Base-by-base conservation (phyloP, 2,888 invertebrate species). In the Hololepta plana region DNA sequence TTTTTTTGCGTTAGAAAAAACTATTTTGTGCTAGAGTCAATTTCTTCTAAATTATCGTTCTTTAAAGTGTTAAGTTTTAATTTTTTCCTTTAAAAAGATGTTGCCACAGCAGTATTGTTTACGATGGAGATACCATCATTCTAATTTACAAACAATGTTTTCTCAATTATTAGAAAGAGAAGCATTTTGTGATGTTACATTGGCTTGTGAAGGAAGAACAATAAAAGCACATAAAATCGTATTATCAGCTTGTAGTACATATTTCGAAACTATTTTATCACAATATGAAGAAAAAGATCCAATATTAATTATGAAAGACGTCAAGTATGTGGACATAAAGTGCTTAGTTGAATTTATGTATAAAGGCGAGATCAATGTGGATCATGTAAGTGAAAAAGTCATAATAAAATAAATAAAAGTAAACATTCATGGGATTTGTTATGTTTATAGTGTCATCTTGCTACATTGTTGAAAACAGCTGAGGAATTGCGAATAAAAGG, bases 271-370 rank as follows among this genome's bases (percentile, higher is more conserved):
- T 19, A 69, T 90, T 41, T 69, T 88, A 34, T 79, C 82, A 29
- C 74, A 77, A 44, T 74, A 74, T 52, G 72, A 72, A 49, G 77
- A 77, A 49, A 73, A 73, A 40, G 76, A 80, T 53, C 79, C 80
- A 26, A 77, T 81, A 40, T 70, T 81, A 37, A 80, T 81, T 39
- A 74, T 88, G 49, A 85, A 87, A 59, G 88, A 90, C 54, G 82
- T 88, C 34, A 76, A 82, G 50, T 88, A 82, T 47, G 72, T 80
- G 37, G 88, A 90, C 57, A 72, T 90, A 43, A 76, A 76, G 53
- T 84, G 85, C 34, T 65, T 90, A 37, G 79, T 90, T 28, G 84
- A 87, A 53, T 90, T 88, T 51, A 90, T 90, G 88, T 90, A 90
- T 56, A 84, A 84, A 46, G 90, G 90, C 36, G 90, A 90, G 61